A percentile compares a stretch with the other conserved stretches of the same genome.
Evolutionary conservation across 2,888 invertebrate species (phyloP).

Genomic region (Drosophila picticornis): DNA sequence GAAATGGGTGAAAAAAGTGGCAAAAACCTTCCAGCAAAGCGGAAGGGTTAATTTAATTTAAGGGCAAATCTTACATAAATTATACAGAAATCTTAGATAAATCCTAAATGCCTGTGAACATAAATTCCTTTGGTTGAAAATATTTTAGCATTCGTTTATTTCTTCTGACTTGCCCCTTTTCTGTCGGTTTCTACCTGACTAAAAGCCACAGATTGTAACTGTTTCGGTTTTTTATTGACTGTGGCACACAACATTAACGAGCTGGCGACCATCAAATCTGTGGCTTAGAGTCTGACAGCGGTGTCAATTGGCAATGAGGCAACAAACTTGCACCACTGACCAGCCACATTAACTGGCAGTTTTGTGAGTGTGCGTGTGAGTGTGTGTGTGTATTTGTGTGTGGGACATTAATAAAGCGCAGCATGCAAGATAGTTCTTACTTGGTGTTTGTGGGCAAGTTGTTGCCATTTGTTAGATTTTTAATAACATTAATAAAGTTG

Average conservation of each 20-base stretch:
- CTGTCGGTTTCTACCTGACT: not conserved
- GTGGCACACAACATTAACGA: slow-evolving; percentile 21
- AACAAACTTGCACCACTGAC: slow-evolving; percentile 51
- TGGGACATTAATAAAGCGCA: slow-evolving; percentile 54
- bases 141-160: not conserved
- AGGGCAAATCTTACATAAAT: not conserved
- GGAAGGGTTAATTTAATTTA: not conserved
- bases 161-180: not conserved
- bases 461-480: slow-evolving; percentile 78
- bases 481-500: slow-evolving; percentile 79
- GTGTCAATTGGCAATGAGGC: slow-evolving; percentile 46
- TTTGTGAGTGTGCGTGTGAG: slow-evolving; percentile 10
- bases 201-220: not conserved
- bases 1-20: not conserved
- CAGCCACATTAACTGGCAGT: slow-evolving; percentile 55
- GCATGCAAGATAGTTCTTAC: slow-evolving; percentile 12
- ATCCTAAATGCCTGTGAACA: not conserved
- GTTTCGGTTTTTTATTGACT: slow-evolving; percentile 7
- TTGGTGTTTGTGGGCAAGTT: slow-evolving; percentile 33
- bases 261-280: slow-evolving; percentile 18
- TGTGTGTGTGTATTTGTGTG: slow-evolving; percentile 1
- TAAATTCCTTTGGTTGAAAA: too few relatives aligned
- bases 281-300: not conserved
- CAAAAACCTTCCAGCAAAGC: not conserved
- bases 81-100: not conserved